phyloP scores from a whole-genome alignment of 2,113 vertebrate species.

The Leucopsar rothschildi region DNA sequence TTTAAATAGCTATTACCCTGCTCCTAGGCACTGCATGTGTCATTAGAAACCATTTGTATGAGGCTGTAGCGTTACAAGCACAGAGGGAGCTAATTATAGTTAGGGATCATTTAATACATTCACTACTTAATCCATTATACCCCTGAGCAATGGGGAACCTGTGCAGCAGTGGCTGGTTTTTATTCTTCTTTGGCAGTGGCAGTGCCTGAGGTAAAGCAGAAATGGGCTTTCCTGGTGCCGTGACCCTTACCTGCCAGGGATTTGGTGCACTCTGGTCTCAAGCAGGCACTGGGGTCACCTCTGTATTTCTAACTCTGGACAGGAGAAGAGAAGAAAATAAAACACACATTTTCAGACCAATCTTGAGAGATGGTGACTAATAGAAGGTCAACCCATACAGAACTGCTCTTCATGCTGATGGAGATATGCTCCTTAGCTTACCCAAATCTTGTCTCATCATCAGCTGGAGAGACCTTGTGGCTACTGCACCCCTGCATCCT shows the following conservation, averaged over 20 bases:
- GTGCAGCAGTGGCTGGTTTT: neutral
- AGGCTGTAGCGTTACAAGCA: conserved; percentile 25
- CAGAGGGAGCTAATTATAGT: conserved; percentile 57
- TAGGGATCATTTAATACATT: conserved; percentile 52
- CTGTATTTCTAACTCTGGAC: neutral
- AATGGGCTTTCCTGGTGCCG: neutral
- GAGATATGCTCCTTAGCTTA: neutral
- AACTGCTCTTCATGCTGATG: neutral
- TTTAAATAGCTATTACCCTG: conserved; percentile 40
- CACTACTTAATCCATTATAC: conserved; percentile 40
- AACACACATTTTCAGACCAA: accelerated
- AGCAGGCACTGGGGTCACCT: neutral
- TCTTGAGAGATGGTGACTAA: neutral
- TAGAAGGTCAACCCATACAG: neutral
- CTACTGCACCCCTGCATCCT: neutral
- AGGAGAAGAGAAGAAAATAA: neutral
- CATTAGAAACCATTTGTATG: conserved; percentile 56
- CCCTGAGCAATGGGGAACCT: conserved; percentile 13
- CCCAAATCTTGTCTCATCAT: neutral
- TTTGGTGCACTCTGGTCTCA: neutral
- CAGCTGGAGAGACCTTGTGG: neutral
- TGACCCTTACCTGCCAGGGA: neutral
- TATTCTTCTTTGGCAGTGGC: neutral
- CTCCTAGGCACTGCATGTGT: conserved; percentile 30
- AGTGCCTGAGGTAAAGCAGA: neutral